Percentiles rank a stretch among this genome's conserved stretches.
phyloP scores from a whole-genome alignment of 2,797 vertebrate genomes.

The Eulemur mongoz region DNA sequence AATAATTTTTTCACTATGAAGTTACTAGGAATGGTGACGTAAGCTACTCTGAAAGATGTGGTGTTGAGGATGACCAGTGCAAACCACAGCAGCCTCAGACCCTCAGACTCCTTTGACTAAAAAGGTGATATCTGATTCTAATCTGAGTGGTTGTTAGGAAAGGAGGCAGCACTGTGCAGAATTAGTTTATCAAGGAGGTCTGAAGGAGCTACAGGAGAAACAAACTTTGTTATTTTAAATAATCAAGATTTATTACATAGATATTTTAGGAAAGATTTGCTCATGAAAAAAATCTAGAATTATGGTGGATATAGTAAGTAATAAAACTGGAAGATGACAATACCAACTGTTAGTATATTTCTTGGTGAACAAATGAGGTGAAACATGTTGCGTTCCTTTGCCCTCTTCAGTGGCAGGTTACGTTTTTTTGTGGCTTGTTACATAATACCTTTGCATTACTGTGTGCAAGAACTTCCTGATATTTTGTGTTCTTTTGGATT shows the following conservation, averaged over 20 bases:
- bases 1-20: background rate
- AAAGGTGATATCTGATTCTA: background rate
- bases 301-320: background rate
- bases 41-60: background rate
- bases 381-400: background rate
- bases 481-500: background rate
- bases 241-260: background rate
- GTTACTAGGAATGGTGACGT: background rate
- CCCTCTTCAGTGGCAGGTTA: background rate
- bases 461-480: background rate
- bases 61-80: background rate
- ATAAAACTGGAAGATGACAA: background rate
- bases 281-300: conserved; percentile 27
- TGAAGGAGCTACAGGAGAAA: background rate
- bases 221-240: background rate
- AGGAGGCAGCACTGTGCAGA: background rate
- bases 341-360: background rate
- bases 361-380: conserved; percentile 6
- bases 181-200: background rate
- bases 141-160: background rate
- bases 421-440: background rate
- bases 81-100: background rate
- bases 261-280: conserved; percentile 38
- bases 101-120: background rate
- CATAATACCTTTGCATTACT: background rate